These are phyloP conservation scores for Girardia tigrina DNA, from an alignment of 2,888 invertebrate species.

Conservation along the genomic window DNA sequence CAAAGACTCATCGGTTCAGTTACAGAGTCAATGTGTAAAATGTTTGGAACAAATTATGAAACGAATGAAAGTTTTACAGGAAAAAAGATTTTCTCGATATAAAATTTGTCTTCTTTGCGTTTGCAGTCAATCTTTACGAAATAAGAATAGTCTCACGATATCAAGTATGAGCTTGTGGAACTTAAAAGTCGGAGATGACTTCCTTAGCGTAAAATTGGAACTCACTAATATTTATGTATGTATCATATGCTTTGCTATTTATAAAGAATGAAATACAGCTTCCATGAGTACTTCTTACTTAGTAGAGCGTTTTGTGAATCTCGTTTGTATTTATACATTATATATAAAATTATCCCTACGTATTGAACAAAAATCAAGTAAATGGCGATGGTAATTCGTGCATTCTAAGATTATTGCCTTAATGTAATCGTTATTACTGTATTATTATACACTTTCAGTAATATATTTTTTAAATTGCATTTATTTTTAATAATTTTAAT, in stretches of 20 bases:
- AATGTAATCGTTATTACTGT: no score
- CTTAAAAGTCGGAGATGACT: not conserved
- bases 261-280: not conserved
- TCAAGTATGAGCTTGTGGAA: constrained; percentile 2
- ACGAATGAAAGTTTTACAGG: not conserved
- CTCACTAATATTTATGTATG: not conserved
- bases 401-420: no score
- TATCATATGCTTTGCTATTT: not conserved
- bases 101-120: not conserved
- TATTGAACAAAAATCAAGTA: no score
- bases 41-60: constrained; percentile 3
- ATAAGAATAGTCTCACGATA: not conserved
- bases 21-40: not conserved
- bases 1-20: not conserved
- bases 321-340: no score
- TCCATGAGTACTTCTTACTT: no score
- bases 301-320: no score
- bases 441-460: no score
- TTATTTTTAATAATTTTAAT: no score
- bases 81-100: not conserved
- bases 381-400: no score
- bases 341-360: no score
- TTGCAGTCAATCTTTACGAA: not conserved
- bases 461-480: no score
- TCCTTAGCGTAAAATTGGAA: not conserved